Base-by-base conservation (phyloP, 2,888 invertebrate genomes). In the Opisthograptis luteolata region DNA sequence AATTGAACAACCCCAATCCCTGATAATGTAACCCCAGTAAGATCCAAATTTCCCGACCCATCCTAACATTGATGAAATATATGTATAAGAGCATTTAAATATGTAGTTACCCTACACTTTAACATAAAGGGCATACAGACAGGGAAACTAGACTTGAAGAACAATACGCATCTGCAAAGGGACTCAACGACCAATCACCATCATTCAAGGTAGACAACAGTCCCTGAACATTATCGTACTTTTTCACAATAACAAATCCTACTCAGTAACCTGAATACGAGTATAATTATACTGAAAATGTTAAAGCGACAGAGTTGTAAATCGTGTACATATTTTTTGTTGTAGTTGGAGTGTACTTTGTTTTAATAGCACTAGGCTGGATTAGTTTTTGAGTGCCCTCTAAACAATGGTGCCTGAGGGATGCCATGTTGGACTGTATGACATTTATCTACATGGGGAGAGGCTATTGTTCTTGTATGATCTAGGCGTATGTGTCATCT, bases 311-410 rank as follows among this genome's bases (percentile, higher is more conserved):
- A 51, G 2, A 20, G 44, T 44, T 10, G 24, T 10, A 24, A 17
- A 13, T n/a, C 0, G 13, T 13, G 8, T n/a, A 9, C 14, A 35
- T 15, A 9, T 35, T 44, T n/a, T 44, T 50, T 50, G 15, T 25
- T 34, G 10, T 22, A 78, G 73, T 70, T 68, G n/a, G 73, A 78
- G 75, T 69, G 73, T 77, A 76, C 84, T 84, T 85, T 85, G 82
- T 85, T 83, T 81, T 83, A 87, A 84, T 74, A 80, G 84, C 81
- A 86, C 86, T 87, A 86, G 79, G 78, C 81, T 75, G 85, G 85
- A 87, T 88, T 88, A 86, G 86, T 85, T 87, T 83, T 83, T 76
- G 81, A 87, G 86, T 79, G 79, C 63, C 66, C 77, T 76, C 77
- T 77, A 79, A 79, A 86, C 86, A 87, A 85, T 83, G 74, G 73